A percentile compares a stretch with the other conserved stretches of the same genome.
Conservation (phyloP, 2,113 vertebrate genomes). For the Okapia johnstoni region DNA sequence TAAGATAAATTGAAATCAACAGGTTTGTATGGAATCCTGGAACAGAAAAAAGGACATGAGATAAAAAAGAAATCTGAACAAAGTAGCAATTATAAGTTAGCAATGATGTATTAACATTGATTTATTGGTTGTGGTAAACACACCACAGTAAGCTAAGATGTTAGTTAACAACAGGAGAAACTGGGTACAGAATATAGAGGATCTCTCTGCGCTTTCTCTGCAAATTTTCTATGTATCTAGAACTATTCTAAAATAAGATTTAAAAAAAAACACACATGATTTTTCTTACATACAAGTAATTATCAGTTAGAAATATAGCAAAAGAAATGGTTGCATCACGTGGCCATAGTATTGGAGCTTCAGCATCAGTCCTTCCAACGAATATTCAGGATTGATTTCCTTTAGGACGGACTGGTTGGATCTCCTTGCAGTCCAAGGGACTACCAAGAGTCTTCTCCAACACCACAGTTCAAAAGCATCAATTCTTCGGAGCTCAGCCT, state of each 20-base stretch:
- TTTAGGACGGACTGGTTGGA: neutral
- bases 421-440: neutral
- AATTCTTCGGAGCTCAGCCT: neutral
- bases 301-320: neutral
- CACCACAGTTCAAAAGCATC: neutral
- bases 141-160: neutral
- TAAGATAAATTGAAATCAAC: constrained; percentile 11
- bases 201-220: neutral
- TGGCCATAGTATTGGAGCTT: neutral
- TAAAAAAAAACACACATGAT: neutral
- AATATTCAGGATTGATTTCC: neutral
- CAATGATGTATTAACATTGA: neutral
- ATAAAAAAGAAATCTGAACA: neutral
- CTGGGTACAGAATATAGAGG: neutral
- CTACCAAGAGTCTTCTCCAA: neutral
- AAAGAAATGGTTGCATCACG: neutral
- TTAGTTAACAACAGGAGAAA: neutral
- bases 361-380: neutral
- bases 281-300: neutral
- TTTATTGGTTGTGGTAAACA: neutral
- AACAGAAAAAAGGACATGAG: neutral
- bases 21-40: neutral
- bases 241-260: neutral
- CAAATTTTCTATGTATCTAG: neutral
- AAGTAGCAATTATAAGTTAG: neutral